A percentile compares a stretch with the other conserved stretches of the same genome.
phyloP scores from a whole-genome alignment of 2,113 vertebrate genomes.

The Campylomormyrus numenius region DNA sequence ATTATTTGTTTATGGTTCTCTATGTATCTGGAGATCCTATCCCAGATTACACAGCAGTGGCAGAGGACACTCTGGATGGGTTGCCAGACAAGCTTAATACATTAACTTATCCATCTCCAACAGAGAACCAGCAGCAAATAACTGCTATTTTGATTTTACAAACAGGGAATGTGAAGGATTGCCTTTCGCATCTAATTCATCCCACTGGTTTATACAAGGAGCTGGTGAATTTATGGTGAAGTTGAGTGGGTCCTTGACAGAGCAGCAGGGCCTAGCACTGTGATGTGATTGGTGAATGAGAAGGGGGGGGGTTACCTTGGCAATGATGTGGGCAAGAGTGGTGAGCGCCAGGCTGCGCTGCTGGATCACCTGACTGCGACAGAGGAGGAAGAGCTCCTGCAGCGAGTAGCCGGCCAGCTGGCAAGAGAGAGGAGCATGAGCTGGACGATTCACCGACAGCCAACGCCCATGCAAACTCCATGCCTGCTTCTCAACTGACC shows the following conservation, averaged over 20 bases:
- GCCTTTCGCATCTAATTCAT: not conserved
- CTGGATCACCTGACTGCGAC: conserved; percentile 84
- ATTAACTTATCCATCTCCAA: not conserved
- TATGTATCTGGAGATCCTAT: not conserved
- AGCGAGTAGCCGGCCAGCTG: conserved; percentile 93
- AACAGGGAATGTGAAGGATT: not conserved
- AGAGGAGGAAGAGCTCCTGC: conserved; percentile 91
- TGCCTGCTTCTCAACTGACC: conserved; percentile 52
- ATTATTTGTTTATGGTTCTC: not conserved
- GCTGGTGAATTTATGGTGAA: not conserved
- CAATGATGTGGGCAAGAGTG: conserved; percentile 75
- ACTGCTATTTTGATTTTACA: not conserved
- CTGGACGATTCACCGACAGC: not conserved
- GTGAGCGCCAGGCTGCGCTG: conserved; percentile 82
- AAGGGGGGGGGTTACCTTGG: conserved; percentile 63
- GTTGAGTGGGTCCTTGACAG: not conserved
- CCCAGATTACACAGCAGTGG: not conserved
- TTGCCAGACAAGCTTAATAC: not conserved
- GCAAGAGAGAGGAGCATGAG: not conserved
- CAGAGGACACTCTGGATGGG: not conserved
- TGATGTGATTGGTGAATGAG: not conserved
- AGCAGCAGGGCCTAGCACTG: not conserved
- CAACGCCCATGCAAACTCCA: not conserved
- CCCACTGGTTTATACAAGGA: not conserved
- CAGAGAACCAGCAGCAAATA: not conserved